These are phyloP conservation scores for Nomada ferruginata DNA, from an alignment of 2,888 invertebrate species.

Conservation along the genomic window DNA sequence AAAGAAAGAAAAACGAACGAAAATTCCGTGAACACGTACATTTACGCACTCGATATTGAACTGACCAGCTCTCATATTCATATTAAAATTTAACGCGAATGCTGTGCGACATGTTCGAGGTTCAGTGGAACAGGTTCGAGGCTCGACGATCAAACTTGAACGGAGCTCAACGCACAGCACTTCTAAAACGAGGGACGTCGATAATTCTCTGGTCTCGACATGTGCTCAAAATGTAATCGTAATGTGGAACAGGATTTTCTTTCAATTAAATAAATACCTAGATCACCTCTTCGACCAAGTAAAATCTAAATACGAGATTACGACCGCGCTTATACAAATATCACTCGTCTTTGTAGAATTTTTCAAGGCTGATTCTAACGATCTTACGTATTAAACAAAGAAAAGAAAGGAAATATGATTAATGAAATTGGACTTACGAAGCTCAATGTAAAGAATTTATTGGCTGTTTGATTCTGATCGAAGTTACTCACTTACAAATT, in stretches of 20 bases:
- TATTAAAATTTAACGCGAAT: not conserved
- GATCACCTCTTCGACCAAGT: constrained; percentile 59
- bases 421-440: constrained; percentile 7
- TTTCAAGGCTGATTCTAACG: constrained; percentile 33
- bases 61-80: constrained; percentile 9
- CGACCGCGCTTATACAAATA: constrained; percentile 42
- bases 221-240: constrained; percentile 61
- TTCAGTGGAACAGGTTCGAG: constrained; percentile 10
- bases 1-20: not conserved
- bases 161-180: not conserved
- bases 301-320: constrained; percentile 51
- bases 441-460: not conserved
- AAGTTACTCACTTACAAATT: no score
- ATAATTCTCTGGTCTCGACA: constrained; percentile 28
- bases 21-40: not conserved
- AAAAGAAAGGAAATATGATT: no score
- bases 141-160: constrained; percentile 19
- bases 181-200: constrained; percentile 13
- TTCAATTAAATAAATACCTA: constrained; percentile 49
- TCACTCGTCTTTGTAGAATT: constrained; percentile 49
- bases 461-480: no score
- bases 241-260: constrained; percentile 48
- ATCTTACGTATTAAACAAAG: not conserved
- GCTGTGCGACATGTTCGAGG: constrained; percentile 14
- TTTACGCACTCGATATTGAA: constrained; percentile 14